A percentile compares a stretch with the other conserved stretches of the same genome.
These are phyloP conservation scores for Actinopyga echinites DNA, from an alignment of 53 echinoderm and acorn worm species.

Conservation along the genomic window DNA sequence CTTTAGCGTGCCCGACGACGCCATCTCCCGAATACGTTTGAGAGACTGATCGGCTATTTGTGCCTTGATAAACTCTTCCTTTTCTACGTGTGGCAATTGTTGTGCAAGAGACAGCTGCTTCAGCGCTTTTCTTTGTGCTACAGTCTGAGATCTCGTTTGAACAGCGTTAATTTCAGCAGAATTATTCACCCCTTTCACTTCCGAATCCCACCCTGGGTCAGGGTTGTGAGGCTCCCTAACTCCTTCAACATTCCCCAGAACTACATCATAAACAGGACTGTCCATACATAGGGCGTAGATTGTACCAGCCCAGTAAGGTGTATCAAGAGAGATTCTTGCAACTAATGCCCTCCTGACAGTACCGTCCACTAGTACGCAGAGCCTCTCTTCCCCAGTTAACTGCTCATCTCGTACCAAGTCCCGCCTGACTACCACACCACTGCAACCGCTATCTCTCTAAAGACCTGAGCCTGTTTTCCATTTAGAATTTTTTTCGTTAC, in stretches of 20 bases:
- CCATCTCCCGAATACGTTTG: not conserved
- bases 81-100: constrained; percentile 7
- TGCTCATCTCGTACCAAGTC: constrained; percentile 7
- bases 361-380: constrained; percentile 45
- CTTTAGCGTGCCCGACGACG: not conserved
- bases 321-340: constrained; percentile 23
- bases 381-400: constrained; percentile 32
- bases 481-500: constrained; percentile 38
- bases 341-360: constrained; percentile 27
- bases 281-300: constrained; percentile 51
- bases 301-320: constrained; percentile 34
- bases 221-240: constrained; percentile 4
- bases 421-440: constrained; percentile 40
- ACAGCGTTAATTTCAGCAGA: constrained; percentile 4
- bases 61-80: not conserved
- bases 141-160: constrained; percentile 34
- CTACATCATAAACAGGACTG: constrained; percentile 48
- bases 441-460: constrained; percentile 55
- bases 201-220: constrained; percentile 1
- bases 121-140: too few species aligned
- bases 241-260: constrained; percentile 41
- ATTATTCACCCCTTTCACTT: not conserved
- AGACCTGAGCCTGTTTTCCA: not conserved
- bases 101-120: constrained; percentile 38
- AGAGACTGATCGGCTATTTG: not conserved